These are phyloP conservation scores for Apogon talboti DNA, from an alignment of 2,797 vertebrate species.

Conservation along the genomic window DNA sequence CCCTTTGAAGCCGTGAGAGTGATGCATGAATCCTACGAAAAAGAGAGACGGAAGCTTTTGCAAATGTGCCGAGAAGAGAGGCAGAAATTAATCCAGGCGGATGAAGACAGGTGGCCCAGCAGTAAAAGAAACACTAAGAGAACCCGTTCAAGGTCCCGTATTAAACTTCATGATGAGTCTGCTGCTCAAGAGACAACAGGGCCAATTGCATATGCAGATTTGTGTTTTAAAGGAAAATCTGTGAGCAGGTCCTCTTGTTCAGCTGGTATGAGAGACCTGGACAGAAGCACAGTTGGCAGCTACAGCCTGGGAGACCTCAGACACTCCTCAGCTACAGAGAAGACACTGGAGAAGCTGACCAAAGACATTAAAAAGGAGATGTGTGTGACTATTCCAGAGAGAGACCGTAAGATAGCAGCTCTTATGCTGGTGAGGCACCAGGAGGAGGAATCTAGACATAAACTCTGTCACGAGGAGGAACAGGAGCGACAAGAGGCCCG, in stretches of 20 bases:
- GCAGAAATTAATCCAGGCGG: conserved; percentile 66
- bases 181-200: background rate
- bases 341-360: conserved; percentile 71
- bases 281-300: conserved; percentile 63
- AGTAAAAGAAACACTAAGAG: conserved; percentile 32
- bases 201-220: conserved; percentile 55
- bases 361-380: conserved; percentile 73
- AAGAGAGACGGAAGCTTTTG: conserved; percentile 69
- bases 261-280: conserved; percentile 28
- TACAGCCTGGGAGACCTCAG: conserved; percentile 77
- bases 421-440: conserved; percentile 86
- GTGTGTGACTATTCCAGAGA: conserved; percentile 76
- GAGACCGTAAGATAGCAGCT: conserved; percentile 87
- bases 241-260: conserved; percentile 45
- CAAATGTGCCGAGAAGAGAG: conserved; percentile 73
- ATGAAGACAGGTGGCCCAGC: conserved; percentile 28
- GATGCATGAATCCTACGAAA: conserved; percentile 80
- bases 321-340: conserved; percentile 63
- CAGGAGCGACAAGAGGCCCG: conserved; percentile 78
- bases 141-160: background rate
- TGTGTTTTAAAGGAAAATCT: conserved; percentile 47
- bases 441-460: conserved; percentile 75
- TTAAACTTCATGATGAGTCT: conserved; percentile 22
- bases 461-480: conserved; percentile 72
- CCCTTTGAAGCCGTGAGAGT: conserved; percentile 65